Evolutionary conservation across 2,888 invertebrate genomes (phyloP).

Genomic region (Hirtodrosophila alboralis): DNA sequence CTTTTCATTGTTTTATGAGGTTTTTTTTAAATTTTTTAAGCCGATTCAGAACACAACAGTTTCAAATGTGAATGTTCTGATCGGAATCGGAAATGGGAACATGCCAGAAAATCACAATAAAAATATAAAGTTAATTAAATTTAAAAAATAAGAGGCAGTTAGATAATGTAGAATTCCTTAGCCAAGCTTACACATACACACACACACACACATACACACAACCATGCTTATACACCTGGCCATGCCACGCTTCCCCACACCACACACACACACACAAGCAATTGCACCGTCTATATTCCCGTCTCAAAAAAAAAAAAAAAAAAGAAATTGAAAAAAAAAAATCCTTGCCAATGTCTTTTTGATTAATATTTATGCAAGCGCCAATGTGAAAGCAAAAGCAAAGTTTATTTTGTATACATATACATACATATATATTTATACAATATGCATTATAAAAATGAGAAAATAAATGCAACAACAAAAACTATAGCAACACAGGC

Average conservation of each 20-base stretch:
- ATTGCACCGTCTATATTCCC: slow-evolving; percentile 71
- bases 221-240: slow-evolving; percentile 21
- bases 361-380: slow-evolving; percentile 73
- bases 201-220: slow-evolving; percentile 5
- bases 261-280: slow-evolving; percentile 30
- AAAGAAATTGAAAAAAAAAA: slow-evolving; percentile 10
- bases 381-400: slow-evolving; percentile 71
- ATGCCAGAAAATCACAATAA: slow-evolving; percentile 28
- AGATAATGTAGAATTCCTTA: slow-evolving; percentile 53
- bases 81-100: no score
- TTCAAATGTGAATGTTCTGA: no score
- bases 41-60: no score
- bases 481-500: slow-evolving; percentile 28
- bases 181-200: slow-evolving; percentile 57
- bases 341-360: slow-evolving; percentile 64
- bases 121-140: slow-evolving; percentile 22
- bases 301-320: slow-evolving; percentile 49
- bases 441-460: slow-evolving; percentile 37
- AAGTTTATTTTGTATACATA: slow-evolving; percentile 74
- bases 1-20: no score
- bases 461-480: slow-evolving; percentile 7
- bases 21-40: no score
- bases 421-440: slow-evolving; percentile 58
- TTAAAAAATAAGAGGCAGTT: slow-evolving; percentile 27
- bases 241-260: slow-evolving; percentile 26